Evolutionary conservation across 2,888 invertebrate species (phyloP).

Genomic region (Apamea crenata): DNA sequence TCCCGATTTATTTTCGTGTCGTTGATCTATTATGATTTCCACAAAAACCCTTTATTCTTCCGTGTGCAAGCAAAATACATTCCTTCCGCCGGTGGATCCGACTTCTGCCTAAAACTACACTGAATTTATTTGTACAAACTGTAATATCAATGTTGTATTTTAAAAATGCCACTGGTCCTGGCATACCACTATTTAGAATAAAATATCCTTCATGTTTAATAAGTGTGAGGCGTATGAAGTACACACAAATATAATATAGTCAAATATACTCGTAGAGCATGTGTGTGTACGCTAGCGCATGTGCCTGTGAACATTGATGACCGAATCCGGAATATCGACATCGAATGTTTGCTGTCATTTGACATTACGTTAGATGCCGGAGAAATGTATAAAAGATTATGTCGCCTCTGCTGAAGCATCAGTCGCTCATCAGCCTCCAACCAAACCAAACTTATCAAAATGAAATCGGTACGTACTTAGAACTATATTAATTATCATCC

Average conservation of each 20-base stretch:
- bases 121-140: slow-evolving; percentile 4
- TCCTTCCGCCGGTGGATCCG: neutral
- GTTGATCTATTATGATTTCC: neutral
- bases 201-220: slow-evolving; percentile 72
- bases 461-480: slow-evolving; percentile 84
- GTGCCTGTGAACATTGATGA: slow-evolving; percentile 77
- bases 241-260: slow-evolving; percentile 66
- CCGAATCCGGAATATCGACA: slow-evolving; percentile 84
- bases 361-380: slow-evolving; percentile 83
- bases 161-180: slow-evolving; percentile 18
- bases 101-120: neutral
- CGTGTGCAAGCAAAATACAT: neutral
- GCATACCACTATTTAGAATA: slow-evolving; percentile 58
- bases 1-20: neutral
- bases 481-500: slow-evolving; percentile 4
- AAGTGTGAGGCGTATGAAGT: slow-evolving; percentile 65
- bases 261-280: slow-evolving; percentile 62
- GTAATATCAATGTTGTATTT: neutral
- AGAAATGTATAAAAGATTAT: slow-evolving; percentile 88
- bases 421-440: slow-evolving; percentile 84
- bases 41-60: slow-evolving; percentile 1
- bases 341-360: slow-evolving; percentile 80
- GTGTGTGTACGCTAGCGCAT: slow-evolving; percentile 61
- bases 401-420: slow-evolving; percentile 77
- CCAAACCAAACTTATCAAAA: slow-evolving; percentile 79